phyloP scores from a whole-genome alignment of 2,888 invertebrate genomes.

The Nebria brevicollis region DNA sequence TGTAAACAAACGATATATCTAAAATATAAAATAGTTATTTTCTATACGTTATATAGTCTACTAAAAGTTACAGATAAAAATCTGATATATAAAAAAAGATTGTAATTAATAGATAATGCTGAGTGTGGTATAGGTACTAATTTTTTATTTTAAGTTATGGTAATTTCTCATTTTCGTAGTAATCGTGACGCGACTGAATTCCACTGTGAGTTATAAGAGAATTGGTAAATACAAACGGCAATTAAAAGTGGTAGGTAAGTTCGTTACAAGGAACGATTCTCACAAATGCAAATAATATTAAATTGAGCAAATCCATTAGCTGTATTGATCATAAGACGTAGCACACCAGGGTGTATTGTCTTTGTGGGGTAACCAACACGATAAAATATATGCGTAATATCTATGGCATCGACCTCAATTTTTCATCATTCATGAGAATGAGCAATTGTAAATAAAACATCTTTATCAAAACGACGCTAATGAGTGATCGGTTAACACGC shows the following conservation, averaged over 20 bases:
- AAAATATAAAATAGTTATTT: too few species aligned
- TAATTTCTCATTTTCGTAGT: not conserved
- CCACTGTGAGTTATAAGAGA: not conserved
- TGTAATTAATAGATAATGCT: not conserved
- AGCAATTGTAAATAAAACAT: slow-evolving; percentile 41
- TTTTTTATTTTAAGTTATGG: not conserved
- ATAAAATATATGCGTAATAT: not conserved
- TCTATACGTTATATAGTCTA: too few species aligned
- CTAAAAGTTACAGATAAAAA: too few species aligned
- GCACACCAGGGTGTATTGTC: not conserved
- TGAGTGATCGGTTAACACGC: slow-evolving; percentile 40
- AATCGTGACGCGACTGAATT: not conserved
- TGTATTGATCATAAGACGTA: slow-evolving; percentile 21
- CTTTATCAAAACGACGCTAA: slow-evolving; percentile 34
- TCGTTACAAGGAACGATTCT: slow-evolving; percentile 38
- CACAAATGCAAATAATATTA: slow-evolving; percentile 43
- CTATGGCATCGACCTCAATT: slow-evolving; percentile 38
- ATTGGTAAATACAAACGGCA: slow-evolving; percentile 29
- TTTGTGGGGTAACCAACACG: not conserved
- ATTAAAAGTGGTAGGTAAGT: slow-evolving; percentile 31
- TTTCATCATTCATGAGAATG: slow-evolving; percentile 33
- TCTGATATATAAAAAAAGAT: too few species aligned
- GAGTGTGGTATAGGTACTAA: not conserved
- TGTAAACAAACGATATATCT: too few species aligned
- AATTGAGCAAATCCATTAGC: slow-evolving; percentile 47